Evolutionary conservation across 2,888 invertebrate species (phyloP).

Genomic region (Podabrus alpinus): DNA sequence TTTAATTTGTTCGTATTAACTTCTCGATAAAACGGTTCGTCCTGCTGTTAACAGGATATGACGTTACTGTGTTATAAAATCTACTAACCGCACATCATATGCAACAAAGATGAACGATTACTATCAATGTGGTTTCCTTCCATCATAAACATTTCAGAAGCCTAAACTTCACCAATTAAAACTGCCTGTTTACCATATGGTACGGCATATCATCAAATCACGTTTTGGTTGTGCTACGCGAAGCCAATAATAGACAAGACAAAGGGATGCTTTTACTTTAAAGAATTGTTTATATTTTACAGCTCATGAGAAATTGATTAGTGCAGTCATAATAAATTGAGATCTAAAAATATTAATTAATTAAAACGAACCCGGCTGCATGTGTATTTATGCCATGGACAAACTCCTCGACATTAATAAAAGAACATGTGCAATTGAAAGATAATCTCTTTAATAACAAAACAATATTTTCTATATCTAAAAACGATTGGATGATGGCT

Average conservation of each 20-base stretch:
- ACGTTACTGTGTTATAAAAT: constrained; percentile 30
- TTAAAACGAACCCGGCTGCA: not conserved
- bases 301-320: not conserved
- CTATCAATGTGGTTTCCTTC: constrained; percentile 5
- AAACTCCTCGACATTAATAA: not conserved
- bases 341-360: not conserved
- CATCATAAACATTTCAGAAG: constrained; percentile 20
- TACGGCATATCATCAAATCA: not conserved
- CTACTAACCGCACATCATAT: constrained; percentile 13
- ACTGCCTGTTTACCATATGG: constrained; percentile 1
- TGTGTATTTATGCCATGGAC: not conserved
- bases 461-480: not conserved
- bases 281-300: not conserved
- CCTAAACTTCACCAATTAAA: not conserved
- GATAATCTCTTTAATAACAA: not conserved
- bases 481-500: not conserved
- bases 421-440: not conserved
- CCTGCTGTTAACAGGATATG: constrained; percentile 38
- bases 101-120: not conserved
- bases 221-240: not conserved
- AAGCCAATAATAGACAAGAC: not conserved
- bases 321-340: not conserved
- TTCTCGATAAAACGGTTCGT: constrained; percentile 26
- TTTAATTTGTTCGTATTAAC: constrained; percentile 19
- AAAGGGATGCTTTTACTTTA: not conserved